Evolutionary conservation across 1,140 invertebrate genomes (phyloP).

Genomic region (Diorhabda sublineata): DNA sequence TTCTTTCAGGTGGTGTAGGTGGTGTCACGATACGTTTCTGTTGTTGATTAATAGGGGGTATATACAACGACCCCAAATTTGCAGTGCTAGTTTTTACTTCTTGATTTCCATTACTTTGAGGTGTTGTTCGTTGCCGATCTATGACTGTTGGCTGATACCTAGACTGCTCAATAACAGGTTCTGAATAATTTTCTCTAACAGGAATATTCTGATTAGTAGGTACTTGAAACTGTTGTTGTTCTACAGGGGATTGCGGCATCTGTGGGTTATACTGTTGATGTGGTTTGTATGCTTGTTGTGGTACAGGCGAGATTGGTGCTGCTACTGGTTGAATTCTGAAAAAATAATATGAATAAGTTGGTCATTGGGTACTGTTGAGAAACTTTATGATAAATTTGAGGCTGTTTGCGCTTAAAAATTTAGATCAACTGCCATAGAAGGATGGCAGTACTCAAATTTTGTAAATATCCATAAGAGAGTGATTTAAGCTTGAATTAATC

Average conservation of each 20-base stretch:
- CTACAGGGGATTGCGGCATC: constrained; percentile 8
- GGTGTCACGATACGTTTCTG: constrained; percentile 32
- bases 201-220: constrained; percentile 18
- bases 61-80: constrained; percentile 43
- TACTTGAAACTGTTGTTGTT: constrained; percentile 17
- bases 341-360: neutral
- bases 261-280: constrained; percentile 35
- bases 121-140: constrained; percentile 24
- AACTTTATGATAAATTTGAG: neutral
- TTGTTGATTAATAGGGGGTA: constrained; percentile 42
- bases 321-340: constrained; percentile 3
- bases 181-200: constrained; percentile 16
- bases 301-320: constrained; percentile 21
- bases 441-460: too few relatives aligned
- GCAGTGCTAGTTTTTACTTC: constrained; percentile 24
- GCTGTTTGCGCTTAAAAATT: neutral
- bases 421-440: too few relatives aligned
- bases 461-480: too few relatives aligned
- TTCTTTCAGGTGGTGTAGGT: constrained; percentile 49
- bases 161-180: constrained; percentile 18
- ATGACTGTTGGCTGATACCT: constrained; percentile 29
- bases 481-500: too few relatives aligned
- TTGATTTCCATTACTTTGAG: constrained; percentile 15
- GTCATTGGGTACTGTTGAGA: constrained; percentile 4
- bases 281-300: constrained; percentile 19